Evolutionary conservation across 2,888 invertebrate genomes (phyloP).

Genomic region (Drosophila neotestacea): DNA sequence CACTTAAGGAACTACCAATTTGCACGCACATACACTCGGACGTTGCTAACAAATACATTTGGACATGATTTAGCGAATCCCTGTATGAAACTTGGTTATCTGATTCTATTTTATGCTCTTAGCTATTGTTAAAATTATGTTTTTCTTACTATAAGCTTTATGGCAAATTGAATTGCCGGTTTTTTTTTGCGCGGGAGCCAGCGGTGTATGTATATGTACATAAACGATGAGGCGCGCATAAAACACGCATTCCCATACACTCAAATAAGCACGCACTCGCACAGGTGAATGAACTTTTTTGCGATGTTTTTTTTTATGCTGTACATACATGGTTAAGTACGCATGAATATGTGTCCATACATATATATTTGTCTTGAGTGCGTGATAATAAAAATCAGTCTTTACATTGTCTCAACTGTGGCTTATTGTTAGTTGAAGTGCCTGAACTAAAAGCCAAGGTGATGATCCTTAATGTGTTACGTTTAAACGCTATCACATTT

Average conservation of each 20-base stretch:
- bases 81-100: slow-evolving; percentile 14
- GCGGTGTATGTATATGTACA: slow-evolving; percentile 1
- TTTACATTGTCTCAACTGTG: slow-evolving; percentile 6
- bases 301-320: slow-evolving; percentile 70
- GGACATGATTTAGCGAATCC: slow-evolving; percentile 61
- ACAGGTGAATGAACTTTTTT: slow-evolving; percentile 81
- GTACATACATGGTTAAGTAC: slow-evolving; percentile 5
- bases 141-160: slow-evolving; percentile 34
- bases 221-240: slow-evolving; percentile 45
- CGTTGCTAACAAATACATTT: slow-evolving; percentile 19
- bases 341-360: slow-evolving; percentile 16
- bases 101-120: slow-evolving; percentile 38
- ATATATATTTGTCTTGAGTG: slow-evolving; percentile 58
- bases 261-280: slow-evolving; percentile 62
- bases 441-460: neutral
- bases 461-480: slow-evolving; percentile 18
- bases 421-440: neutral
- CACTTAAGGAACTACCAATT: neutral
- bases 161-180: slow-evolving; percentile 55
- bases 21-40: slow-evolving; percentile 5
- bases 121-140: slow-evolving; percentile 36
- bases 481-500: slow-evolving; percentile 5
- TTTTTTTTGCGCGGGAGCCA: slow-evolving; percentile 46
- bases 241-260: slow-evolving; percentile 43
- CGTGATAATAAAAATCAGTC: slow-evolving; percentile 41